Base-by-base conservation (phyloP, 2,113 vertebrate species). In the Onychostoma macrolepis region DNA sequence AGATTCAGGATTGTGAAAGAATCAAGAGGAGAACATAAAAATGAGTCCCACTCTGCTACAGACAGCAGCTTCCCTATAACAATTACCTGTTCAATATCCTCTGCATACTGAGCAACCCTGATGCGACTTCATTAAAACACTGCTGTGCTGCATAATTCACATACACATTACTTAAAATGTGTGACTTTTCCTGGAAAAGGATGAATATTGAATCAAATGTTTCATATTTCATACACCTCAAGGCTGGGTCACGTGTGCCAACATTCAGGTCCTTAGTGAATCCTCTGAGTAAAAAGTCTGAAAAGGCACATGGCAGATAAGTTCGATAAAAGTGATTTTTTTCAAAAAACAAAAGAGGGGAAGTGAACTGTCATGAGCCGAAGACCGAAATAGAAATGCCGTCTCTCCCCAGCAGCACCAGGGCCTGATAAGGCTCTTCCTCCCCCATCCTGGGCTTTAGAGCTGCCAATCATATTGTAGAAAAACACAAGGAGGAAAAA, bases 351-450 rank as follows among this genome's bases (percentile, higher is more conserved):
- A 86, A 90, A 89, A 41, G 10, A 79, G 58, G 77, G 61, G 30
- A 83, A 86, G 72, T 89, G 43, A 74, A 56, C 87, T 88, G 78
- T 80, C 80, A 84, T 30, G 36, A 80, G 87, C 89, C 19, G 67
- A 33, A 13, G 85, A 88, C 86, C 76, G 87, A 93, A 92, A 92
- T 90, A 91, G 86, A 91, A 89, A 85, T 50, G 26, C 85, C 69
- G 65, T 53, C 87, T 91, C 87, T 88, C 77, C 87, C 67, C 87
- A 63, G 74, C 83, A 79, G 81, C 79, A 80, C 36, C 43, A 24
- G 69, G 38, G 83, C 67, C 86, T 78, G 85, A 85, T 89, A 84
- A 88, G 81, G 48, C 56, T 21, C n/a, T 48, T 80, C 67, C 85
- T 80, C 76, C 72, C 65, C 8, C 78, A 12, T 53, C 43, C 26